Evolutionary conservation across 2,797 vertebrate genomes (phyloP), one percentile per base, ranked within the genome.

Genomic region (Pteropus rufus): DNA sequence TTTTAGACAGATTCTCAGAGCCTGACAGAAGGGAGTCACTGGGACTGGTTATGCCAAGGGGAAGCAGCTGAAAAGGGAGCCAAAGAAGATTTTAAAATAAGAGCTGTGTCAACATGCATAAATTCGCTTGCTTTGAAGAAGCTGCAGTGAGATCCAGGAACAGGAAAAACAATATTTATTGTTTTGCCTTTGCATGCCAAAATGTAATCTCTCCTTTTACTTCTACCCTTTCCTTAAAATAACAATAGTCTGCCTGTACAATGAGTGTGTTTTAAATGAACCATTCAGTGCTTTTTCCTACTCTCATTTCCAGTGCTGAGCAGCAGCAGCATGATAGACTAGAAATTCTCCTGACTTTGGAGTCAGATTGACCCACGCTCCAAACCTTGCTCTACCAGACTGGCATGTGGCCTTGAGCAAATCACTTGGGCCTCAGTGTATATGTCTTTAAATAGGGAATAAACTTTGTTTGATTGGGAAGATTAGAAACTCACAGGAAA

Each of bases 71-170:
- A 85, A 97, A 90, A 80, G 29, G 4, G 69, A 96, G 77, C 88
- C 92, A 94, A 73, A 92, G 91, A 93, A 92, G 89, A 96, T 89
- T 92, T 97, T 56, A 83, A 97, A 97, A 93, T 86, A 56, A 83
- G 88, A 89, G 64, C 73, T 97, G 81, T 73, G 82, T 93, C 94
- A 94, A 89, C 95, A 95, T 58, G 65, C 79, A 96, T 86, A 92
- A 85, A 98, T 95, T 92, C 54, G 64, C 83, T 95, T 92, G 72
- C 92, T 97, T 95, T 97, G 94, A 96, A 97, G 92, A 83, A 85
- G 70, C 67, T 96, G 83, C 88, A 79, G 23, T 21, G 49, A 36
- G 92, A 97, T 93, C 77, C 85, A 93, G 93, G 81, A 95, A 94
- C 60, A 81, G 91, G 88, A 96, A 95, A 95, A 84, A 77, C 85